Evolutionary conservation across 2,888 invertebrate genomes (phyloP), one percentile per base, ranked within the genome.

Genomic region (Meganola albula): DNA sequence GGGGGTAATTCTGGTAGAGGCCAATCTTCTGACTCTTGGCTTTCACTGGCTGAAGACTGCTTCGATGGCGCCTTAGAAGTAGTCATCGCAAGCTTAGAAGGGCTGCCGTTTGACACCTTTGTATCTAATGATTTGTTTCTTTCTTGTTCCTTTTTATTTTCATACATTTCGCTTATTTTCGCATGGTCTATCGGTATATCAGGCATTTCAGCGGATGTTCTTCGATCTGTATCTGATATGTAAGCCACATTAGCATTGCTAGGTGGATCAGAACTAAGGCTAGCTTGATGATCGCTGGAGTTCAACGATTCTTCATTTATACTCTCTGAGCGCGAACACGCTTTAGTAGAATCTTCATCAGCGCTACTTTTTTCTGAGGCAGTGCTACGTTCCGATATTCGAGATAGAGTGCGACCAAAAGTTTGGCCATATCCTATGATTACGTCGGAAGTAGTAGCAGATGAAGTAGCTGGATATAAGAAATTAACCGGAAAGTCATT

Each of bases 301-400:
- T 92, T 91, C 16, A 93, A 80, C 0, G 94, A 94, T 66, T 94
- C 94, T 65, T 95, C 95, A 51, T 94, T 93, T 44, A 94, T 89
- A 66, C 94, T 94, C 35, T 93, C 93, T 2, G 94, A 94, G 40
- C 93, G 90, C 1, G 94, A 93, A 41, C 93, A 93, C 2, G 92
- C 94, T 73, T 94, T 95, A 14, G 94, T 94, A 0, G 93, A 93
- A 77, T 95, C 94, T 66, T 94, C 94, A 57, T 94, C 91, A 40
- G 93, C 91, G 60, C 94, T 94, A 2, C 93, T 93, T 70, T 95
- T 95, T 66, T 95, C 95, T 0, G 95, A 95, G 7, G 94, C 94
- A 6, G 95, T 95, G 48, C 95, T 95, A 24, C 95, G 88, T 74
- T 96, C 96, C 0, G 95, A 95, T 62, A 96, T 96, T 42, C 95